phyloP scores from a whole-genome alignment of 2,113 vertebrate genomes.

The Nerophis lumbriciformis region DNA sequence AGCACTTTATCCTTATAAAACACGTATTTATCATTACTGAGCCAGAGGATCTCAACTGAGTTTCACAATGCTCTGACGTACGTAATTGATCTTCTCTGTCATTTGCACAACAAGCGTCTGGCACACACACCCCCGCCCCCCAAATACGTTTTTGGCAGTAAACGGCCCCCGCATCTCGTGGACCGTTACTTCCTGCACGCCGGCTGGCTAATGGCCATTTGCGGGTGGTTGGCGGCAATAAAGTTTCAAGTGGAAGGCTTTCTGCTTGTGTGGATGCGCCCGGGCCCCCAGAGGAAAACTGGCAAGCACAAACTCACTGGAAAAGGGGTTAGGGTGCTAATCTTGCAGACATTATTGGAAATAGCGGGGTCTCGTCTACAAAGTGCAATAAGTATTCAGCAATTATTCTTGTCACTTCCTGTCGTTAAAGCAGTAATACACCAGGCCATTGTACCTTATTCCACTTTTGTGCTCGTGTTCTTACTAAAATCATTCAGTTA shows the following conservation, averaged over 20 bases:
- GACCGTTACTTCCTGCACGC: slow-evolving; percentile 55
- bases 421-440: not conserved
- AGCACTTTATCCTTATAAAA: too few relatives aligned
- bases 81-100: slow-evolving; percentile 49
- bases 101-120: slow-evolving; percentile 57
- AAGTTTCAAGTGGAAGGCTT: slow-evolving; percentile 48
- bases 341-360: slow-evolving; percentile 10
- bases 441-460: not conserved
- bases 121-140: slow-evolving; percentile 15
- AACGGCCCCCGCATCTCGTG: slow-evolving; percentile 55
- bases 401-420: slow-evolving; percentile 3
- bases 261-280: slow-evolving; percentile 43
- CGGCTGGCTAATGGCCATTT: slow-evolving; percentile 52
- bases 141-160: slow-evolving; percentile 41
- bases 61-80: slow-evolving; percentile 42
- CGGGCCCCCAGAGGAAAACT: slow-evolving; percentile 35
- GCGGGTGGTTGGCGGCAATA: slow-evolving; percentile 62
- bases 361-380: not conserved
- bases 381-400: not conserved
- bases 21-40: too few relatives aligned
- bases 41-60: not conserved
- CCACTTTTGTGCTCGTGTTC: too few relatives aligned
- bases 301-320: slow-evolving; percentile 40
- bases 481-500: too few relatives aligned
- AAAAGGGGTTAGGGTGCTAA: slow-evolving; percentile 25